Percentiles rank a stretch among this genome's conserved stretches.
These are phyloP conservation scores for Branchinecta sandiegonensis DNA, from an alignment of 2,888 invertebrate species.

Conservation along the genomic window DNA sequence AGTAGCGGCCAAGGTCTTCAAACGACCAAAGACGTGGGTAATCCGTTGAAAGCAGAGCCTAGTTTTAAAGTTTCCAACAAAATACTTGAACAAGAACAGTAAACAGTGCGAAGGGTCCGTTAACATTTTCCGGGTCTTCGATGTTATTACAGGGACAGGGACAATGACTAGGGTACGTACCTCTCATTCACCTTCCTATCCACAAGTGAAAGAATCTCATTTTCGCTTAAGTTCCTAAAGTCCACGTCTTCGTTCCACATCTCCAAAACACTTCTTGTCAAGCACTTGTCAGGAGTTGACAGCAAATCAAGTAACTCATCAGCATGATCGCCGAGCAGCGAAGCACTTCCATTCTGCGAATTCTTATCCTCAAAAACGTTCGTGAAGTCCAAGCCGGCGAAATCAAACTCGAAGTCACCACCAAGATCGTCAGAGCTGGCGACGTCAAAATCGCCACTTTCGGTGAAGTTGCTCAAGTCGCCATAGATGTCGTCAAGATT, in stretches of 20 bases:
- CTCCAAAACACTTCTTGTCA: conserved; percentile 23
- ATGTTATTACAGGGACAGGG: too few species aligned
- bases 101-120: too few species aligned
- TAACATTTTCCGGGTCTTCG: too few species aligned
- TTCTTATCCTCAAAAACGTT: conserved; percentile 20
- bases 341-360: neutral
- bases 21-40: too few species aligned
- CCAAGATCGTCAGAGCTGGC: neutral
- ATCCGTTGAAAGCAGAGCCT: too few species aligned
- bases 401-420: conserved; percentile 17
- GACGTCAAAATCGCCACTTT: neutral
- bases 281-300: conserved; percentile 25
- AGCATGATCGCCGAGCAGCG: conserved; percentile 16
- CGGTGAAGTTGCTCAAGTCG: neutral
- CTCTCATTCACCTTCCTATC: conserved; percentile 29
- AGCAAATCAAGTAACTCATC: conserved; percentile 21
- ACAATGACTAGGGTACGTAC: neutral
- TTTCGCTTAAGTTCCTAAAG: conserved; percentile 29
- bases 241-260: conserved; percentile 24
- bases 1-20: too few species aligned
- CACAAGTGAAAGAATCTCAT: conserved; percentile 30
- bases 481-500: neutral
- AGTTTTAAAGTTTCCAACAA: too few species aligned
- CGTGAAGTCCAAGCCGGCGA: conserved; percentile 20
- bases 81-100: too few species aligned